Evolutionary conservation across 2,888 invertebrate species (phyloP).

Genomic region (Psylliodes chrysocephalus): DNA sequence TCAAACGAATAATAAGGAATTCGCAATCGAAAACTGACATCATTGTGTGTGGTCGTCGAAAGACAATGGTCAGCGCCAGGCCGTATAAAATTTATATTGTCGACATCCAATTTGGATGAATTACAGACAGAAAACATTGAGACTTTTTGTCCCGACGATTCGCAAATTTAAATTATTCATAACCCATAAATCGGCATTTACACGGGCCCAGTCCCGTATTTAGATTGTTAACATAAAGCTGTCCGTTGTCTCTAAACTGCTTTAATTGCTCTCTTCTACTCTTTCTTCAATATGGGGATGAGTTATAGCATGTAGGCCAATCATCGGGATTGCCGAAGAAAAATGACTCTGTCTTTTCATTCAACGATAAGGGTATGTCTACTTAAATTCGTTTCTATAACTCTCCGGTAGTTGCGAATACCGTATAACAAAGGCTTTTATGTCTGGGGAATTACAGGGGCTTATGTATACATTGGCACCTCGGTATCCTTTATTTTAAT

Average conservation of each 20-base stretch:
- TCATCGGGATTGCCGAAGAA: constrained; percentile 2
- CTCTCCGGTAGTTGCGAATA: too few relatives aligned
- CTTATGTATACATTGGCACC: too few relatives aligned
- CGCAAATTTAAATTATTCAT: constrained; percentile 58
- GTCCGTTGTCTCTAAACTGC: constrained; percentile 61
- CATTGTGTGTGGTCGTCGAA: constrained; percentile 54
- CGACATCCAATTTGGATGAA: constrained; percentile 59
- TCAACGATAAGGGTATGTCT: too few relatives aligned
- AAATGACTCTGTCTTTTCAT: constrained; percentile 30
- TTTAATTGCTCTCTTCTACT: constrained; percentile 54
- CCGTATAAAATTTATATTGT: constrained; percentile 56
- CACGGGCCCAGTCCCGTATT: constrained; percentile 57
- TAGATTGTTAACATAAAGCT: constrained; percentile 62
- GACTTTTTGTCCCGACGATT: constrained; percentile 52
- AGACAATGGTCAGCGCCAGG: constrained; percentile 50
- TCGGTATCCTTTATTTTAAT: too few relatives aligned
- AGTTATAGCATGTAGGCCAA: constrained; percentile 8
- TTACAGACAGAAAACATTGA: constrained; percentile 56
- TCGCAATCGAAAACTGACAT: neutral
- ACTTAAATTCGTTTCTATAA: too few relatives aligned
- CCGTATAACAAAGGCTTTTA: too few relatives aligned
- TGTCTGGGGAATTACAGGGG: too few relatives aligned
- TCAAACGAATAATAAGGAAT: constrained; percentile 4
- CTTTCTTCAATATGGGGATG: constrained; percentile 4
- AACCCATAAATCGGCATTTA: constrained; percentile 61